Evolutionary conservation across 2,113 vertebrate species (phyloP).

Genomic region (Heliornis fulica): DNA sequence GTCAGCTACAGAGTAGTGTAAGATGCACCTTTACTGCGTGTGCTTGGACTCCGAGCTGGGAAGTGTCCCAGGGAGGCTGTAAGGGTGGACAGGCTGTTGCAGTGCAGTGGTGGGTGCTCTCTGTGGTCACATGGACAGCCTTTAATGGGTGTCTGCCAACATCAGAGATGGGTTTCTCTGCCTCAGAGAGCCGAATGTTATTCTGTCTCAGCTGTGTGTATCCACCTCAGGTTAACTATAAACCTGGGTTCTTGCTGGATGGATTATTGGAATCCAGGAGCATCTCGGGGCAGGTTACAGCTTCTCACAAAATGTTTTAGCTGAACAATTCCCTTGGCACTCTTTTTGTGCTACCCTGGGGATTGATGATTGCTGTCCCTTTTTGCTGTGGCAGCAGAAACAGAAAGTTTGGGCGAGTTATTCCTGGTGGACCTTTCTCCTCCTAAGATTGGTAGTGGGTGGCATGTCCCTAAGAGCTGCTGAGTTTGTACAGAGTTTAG

Average conservation of each 20-base stretch:
- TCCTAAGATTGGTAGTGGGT: neutral
- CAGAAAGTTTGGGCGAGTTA: neutral
- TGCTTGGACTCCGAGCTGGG: neutral
- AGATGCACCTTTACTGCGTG: accelerated
- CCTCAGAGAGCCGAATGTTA: neutral
- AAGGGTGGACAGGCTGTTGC: neutral
- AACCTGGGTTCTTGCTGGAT: neutral
- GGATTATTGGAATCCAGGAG: neutral
- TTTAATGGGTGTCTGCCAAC: neutral
- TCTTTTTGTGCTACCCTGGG: neutral
- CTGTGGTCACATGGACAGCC: neutral
- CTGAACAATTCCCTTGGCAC: neutral
- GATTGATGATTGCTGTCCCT: neutral
- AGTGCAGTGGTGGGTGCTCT: neutral
- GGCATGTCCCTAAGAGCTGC: neutral
- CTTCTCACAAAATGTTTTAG: neutral
- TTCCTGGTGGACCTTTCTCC: neutral
- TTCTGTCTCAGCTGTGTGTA: neutral
- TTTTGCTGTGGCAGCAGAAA: neutral
- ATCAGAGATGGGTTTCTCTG: neutral
- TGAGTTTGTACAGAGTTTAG: neutral
- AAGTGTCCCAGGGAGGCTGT: neutral
- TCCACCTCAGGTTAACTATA: neutral
- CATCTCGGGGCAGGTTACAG: neutral
- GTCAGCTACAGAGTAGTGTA: too few species aligned